Evolutionary conservation across 2,888 invertebrate species (phyloP), one percentile per base, ranked within the genome.

Genomic region (Ptychoptera albimana): DNA sequence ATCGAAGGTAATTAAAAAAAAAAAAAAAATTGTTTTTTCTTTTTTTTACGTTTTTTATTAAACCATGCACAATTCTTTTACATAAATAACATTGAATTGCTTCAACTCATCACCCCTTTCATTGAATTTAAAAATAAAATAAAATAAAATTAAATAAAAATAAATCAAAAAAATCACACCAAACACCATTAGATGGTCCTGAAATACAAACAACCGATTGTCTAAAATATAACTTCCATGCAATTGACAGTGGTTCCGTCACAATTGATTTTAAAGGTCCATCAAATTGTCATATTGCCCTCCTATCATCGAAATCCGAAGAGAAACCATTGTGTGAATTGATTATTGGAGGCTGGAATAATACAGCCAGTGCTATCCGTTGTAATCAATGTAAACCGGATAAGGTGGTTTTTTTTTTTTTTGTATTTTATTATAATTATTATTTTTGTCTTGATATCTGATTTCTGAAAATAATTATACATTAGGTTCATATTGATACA

Each of bases 321-420:
- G 66, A 72, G 46, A 71, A 71, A 51, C 74, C 74, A 23, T 75
- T 77, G 68, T 75, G 77, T 57, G 78, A 79, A 65, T 66, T 79
- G 50, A 70, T 79, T 53, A 69, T 79, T 52, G 79, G 79, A 43
- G 78, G 79, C 48, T 79, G 79, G 79, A 72, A 74, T 48, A 78
- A 78, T 59, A 69, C 67, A 39, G 71, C 74, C 51, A 77, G 77
- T 35, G 76, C 73, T 50, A 75, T 77, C 59, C 73, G 77, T 58
- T 65, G 73, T 59, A 71, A 73, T 67, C 69, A 71, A 52, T 69
- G 72, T 59, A 70, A 73, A 55, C 77, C 76, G 31, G 76, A 77
- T 52, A 74, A 75, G 72, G 23, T 23, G 23, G 23, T 23, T 23
- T 23, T 5, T 23, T 23, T 7, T 5, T 23, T 23, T 23, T 23